These are phyloP conservation scores for Tholera decimalis DNA, from an alignment of 2,888 invertebrate genomes.

Conservation along the genomic window DNA sequence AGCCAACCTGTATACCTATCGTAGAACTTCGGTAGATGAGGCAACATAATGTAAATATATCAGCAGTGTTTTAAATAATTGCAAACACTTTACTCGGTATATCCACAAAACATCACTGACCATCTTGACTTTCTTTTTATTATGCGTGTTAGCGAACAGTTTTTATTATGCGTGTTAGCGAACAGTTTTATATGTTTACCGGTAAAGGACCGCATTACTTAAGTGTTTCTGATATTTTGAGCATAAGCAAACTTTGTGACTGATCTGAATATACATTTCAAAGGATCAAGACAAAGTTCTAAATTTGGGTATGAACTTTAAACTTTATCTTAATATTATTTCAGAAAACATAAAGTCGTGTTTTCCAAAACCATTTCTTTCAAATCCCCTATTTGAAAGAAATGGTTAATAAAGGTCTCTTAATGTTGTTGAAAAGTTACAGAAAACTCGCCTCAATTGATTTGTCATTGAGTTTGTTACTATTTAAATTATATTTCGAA, in stretches of 20 bases:
- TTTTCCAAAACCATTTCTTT: neutral
- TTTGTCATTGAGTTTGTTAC: conserved; percentile 19
- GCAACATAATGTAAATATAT: too few relatives aligned
- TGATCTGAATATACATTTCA: neutral
- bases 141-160: too few relatives aligned
- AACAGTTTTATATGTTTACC: too few relatives aligned
- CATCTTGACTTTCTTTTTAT: too few relatives aligned
- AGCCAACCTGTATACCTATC: too few relatives aligned
- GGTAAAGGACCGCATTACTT: too few relatives aligned
- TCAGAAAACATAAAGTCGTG: neutral
- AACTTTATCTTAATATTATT: neutral
- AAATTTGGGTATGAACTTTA: neutral
- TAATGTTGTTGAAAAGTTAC: conserved; percentile 5
- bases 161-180: too few relatives aligned
- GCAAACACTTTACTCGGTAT: too few relatives aligned
- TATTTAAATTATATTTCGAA: neutral
- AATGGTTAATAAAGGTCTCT: neutral
- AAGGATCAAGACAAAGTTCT: neutral
- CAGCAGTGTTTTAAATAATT: too few relatives aligned
- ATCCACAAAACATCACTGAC: too few relatives aligned
- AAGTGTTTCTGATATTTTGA: too few relatives aligned
- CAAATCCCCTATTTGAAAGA: neutral
- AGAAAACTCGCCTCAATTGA: conserved; percentile 26
- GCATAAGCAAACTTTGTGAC: neutral
- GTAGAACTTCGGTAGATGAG: too few relatives aligned